These are phyloP conservation scores for Cygnus atratus DNA, from an alignment of 2,113 vertebrate species.

Conservation along the genomic window DNA sequence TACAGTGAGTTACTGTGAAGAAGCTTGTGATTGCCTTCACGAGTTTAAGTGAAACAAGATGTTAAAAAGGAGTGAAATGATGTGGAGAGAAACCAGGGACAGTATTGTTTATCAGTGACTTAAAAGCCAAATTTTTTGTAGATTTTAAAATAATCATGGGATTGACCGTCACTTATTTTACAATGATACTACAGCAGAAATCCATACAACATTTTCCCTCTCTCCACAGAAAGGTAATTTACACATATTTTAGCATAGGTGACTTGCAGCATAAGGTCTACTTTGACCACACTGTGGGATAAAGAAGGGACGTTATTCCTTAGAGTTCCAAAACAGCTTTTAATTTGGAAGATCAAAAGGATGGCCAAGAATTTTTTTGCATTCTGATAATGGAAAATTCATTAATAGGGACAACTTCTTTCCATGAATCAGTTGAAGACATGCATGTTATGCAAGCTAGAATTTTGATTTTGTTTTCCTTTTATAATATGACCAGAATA, in stretches of 20 bases:
- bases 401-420: not conserved
- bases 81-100: not conserved
- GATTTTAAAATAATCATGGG: not conserved
- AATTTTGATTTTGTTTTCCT: not conserved
- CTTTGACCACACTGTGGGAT: not conserved
- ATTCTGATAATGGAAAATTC: not conserved
- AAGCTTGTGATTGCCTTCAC: not conserved
- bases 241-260: too few relatives aligned
- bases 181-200: not conserved
- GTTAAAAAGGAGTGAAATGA: not conserved
- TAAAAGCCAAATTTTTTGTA: not conserved
- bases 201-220: not conserved
- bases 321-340: not conserved
- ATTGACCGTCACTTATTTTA: not conserved
- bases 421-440: not conserved
- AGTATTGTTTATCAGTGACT: not conserved
- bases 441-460: not conserved
- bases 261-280: too few relatives aligned
- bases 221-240: not conserved
- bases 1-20: not conserved
- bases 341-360: not conserved
- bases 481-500: not conserved
- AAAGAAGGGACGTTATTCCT: not conserved
- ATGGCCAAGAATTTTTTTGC: not conserved
- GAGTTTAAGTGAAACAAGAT: not conserved